Percentiles rank a stretch among this genome's conserved stretches.
Conservation (phyloP, 2,888 invertebrate genomes). For the Mesorhabditis belari region DNA sequence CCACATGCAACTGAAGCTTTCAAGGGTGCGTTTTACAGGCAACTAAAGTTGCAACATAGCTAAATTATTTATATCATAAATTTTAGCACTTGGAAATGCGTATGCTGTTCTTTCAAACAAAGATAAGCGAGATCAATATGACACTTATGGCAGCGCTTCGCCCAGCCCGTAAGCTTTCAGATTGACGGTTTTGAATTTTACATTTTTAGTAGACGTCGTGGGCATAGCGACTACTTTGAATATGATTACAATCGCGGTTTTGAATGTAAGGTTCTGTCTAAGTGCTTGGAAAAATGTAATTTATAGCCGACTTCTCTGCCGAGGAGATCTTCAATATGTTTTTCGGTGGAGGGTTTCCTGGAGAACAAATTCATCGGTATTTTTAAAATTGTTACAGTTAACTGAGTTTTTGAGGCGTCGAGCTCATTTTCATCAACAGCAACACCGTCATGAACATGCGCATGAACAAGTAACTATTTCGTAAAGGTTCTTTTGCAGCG, state of each 20-base stretch:
- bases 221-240: conserved; percentile 53
- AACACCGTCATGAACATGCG: background rate
- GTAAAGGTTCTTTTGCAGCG: too few relatives aligned
- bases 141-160: conserved; percentile 68
- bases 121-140: conserved; percentile 87
- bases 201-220: conserved; percentile 31
- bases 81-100: conserved; percentile 79
- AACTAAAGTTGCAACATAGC: too few relatives aligned
- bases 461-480: background rate
- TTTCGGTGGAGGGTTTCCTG: conserved; percentile 76
- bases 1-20: conserved; percentile 94
- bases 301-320: conserved; percentile 76
- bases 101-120: conserved; percentile 84
- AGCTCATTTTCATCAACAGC: background rate
- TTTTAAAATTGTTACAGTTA: too few relatives aligned
- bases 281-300: too few relatives aligned
- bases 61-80: background rate
- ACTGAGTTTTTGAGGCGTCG: background rate
- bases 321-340: conserved; percentile 99
- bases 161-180: background rate
- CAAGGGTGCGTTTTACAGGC: conserved; percentile 63
- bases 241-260: conserved; percentile 80
- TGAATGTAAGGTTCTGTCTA: conserved; percentile 65
- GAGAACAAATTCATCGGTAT: conserved; percentile 6
- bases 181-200: too few relatives aligned